Evolutionary conservation across 2,888 invertebrate genomes (phyloP), one percentile per base, ranked within the genome.

Genomic region (Byasa hedistus): DNA sequence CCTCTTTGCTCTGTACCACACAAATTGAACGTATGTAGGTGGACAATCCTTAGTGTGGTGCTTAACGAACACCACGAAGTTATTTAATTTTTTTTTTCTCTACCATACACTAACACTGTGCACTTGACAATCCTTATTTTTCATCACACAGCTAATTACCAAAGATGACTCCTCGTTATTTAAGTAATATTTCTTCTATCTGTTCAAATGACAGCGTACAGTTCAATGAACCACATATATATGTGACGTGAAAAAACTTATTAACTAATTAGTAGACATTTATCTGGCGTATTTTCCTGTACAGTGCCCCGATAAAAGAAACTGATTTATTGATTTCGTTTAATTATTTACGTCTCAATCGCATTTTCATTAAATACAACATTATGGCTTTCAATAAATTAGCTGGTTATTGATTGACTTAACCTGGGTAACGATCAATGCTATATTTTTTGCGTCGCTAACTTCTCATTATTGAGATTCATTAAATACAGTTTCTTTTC

Each of bases 21-120:
- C 76, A 79, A 79, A 79, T 80, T 76, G 76, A 72, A 75, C 75
- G 82, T 19, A 19, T 44, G 44, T 81, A 78, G 82, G 81, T 76
- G 79, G 83, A 80, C 76, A 79, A 27, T 51, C 23, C 19, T 4
- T 59, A 67, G 67, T 56, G 67, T 21, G 52, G 64, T 22, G 17
- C 62, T 32, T 24, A 36, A 17, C 27, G 5, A 7, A 23, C 19
- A 44, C 12, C 12, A 3, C 1, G 17, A 15, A 56, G 5, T 23
- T 3, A 24, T 55, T 27, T 8, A 3, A 10, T 10, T 17, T 56
- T 23, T 56, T 24, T 27, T 56, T 12, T 56, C 19, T 54, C 22
- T 10, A 32, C 8, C 0, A 1, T 32, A 32, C 10, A 32, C 32
- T 32, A 32, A 32, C 1, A 32, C 32, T 32, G 0, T 10, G 10